These are phyloP conservation scores for Phorcus lineatus DNA, from an alignment of 2,888 invertebrate genomes.

Conservation along the genomic window DNA sequence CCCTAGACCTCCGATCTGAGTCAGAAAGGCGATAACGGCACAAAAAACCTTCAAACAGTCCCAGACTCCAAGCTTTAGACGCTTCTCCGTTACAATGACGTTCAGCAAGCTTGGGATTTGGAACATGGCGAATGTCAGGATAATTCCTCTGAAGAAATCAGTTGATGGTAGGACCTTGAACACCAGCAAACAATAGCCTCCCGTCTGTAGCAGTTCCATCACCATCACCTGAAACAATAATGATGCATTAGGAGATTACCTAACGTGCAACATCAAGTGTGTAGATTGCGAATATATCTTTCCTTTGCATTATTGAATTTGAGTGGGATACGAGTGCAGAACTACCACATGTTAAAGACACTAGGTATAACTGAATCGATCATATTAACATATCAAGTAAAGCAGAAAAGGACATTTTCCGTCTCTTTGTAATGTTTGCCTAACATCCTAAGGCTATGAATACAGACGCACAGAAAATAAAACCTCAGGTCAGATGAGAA, in stretches of 20 bases:
- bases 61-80: conserved; percentile 51
- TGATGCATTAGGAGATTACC: not conserved
- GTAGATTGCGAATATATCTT: too few species aligned
- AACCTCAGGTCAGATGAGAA: too few species aligned
- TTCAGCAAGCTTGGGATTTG: conserved; percentile 71
- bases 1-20: conserved; percentile 57
- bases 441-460: too few species aligned
- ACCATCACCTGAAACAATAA: conserved; percentile 55
- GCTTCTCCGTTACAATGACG: conserved; percentile 61
- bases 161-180: conserved; percentile 72
- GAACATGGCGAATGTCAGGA: conserved; percentile 69
- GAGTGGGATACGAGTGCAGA: too few species aligned
- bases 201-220: conserved; percentile 58
- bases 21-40: conserved; percentile 55
- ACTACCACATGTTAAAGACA: too few species aligned
- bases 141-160: conserved; percentile 69
- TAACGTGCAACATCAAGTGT: too few species aligned
- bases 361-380: too few species aligned
- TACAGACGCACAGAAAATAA: too few species aligned
- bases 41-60: conserved; percentile 49
- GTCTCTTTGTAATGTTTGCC: too few species aligned
- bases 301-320: too few species aligned
- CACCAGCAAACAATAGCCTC: conserved; percentile 71
- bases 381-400: too few species aligned
- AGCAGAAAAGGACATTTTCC: too few species aligned